Evolutionary conservation across 2,888 invertebrate genomes (phyloP), one percentile per base, ranked within the genome.

Genomic region (Coelinius sp.): DNA sequence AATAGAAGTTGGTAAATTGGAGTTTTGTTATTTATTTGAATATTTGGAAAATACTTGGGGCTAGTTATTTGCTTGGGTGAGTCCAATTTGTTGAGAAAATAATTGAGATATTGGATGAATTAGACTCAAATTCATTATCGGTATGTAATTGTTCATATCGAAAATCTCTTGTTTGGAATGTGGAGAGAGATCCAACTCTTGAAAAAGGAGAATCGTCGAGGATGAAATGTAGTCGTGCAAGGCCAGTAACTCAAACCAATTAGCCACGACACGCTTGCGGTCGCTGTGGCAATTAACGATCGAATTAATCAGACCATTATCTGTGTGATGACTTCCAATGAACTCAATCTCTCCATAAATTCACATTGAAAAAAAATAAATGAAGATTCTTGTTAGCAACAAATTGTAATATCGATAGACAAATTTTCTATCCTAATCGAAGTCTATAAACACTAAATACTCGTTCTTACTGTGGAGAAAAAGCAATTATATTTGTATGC

Each of bases 221-320:
- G 31, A 10, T 35, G 17, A 35, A 17, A 59, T 10, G 59, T 31
- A 20, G 59, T 35, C 59, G 20, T 38, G 53, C 56, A 25, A 68
- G 35, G 62, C 35, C 81, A 80, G 82, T 82, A 82, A 84, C 78
- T 79, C 80, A 81, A 79, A 81, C 80, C 81, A 83, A 85, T 85
- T 85, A 84, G 80, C 79, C 81, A 78, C 79, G 81, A 82, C 84
- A 80, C 75, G 77, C 77, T 79, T 78, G 75, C 79, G 77, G 79
- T 81, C 78, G 77, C 79, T 75, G 75, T 74, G 79, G 82, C 80
- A 84, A 85, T 85, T 85, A 85, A 82, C 80, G 79, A 78, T 76
- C 77, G 81, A 85, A 85, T 85, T 85, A 85, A 85, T 85, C 85
- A 84, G 81, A 78, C 78, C 73, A 83, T 84, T 85, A 85, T 84